phyloP scores from a whole-genome alignment of 2,888 invertebrate genomes.

The Tetragonula carbonaria region DNA sequence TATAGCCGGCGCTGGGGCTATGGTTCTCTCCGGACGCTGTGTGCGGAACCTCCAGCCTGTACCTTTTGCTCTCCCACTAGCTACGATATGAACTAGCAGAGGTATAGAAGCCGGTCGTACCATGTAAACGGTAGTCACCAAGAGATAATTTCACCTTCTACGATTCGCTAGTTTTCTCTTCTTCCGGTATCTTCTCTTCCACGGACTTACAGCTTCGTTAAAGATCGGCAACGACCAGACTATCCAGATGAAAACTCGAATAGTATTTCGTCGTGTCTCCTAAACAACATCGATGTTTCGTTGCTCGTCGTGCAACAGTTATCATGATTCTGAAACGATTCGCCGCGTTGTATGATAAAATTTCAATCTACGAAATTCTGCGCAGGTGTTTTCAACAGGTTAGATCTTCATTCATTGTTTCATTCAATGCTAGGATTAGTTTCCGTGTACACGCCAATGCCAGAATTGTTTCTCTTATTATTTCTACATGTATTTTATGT shows the following conservation, averaged over 20 bases:
- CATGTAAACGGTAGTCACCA: constrained; percentile 71
- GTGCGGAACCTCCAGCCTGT: constrained; percentile 58
- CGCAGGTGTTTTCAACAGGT: not conserved
- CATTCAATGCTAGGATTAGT: not conserved
- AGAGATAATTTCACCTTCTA: constrained; percentile 71
- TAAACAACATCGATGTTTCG: not conserved
- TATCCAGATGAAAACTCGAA: constrained; percentile 28
- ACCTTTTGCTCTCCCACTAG: constrained; percentile 50
- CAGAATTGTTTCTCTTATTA: not conserved
- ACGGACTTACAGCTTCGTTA: constrained; percentile 43
- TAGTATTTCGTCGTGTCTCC: not conserved
- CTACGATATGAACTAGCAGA: constrained; percentile 64
- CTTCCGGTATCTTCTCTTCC: constrained; percentile 37
- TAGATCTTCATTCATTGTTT: not conserved
- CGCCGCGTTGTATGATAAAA: not conserved
- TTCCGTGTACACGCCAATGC: no score
- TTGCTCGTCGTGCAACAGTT: not conserved
- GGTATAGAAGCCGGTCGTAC: constrained; percentile 55
- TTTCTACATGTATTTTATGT: not conserved
- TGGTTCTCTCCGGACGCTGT: constrained; percentile 69
- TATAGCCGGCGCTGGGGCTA: constrained; percentile 65
- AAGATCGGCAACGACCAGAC: constrained; percentile 15
- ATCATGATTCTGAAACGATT: not conserved
- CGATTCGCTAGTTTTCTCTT: constrained; percentile 61
- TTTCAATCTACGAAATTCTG: not conserved